A percentile compares a stretch with the other conserved stretches of the same genome.
Evolutionary conservation across 2,113 vertebrate species (phyloP).

Genomic region (Hassar affinis): DNA sequence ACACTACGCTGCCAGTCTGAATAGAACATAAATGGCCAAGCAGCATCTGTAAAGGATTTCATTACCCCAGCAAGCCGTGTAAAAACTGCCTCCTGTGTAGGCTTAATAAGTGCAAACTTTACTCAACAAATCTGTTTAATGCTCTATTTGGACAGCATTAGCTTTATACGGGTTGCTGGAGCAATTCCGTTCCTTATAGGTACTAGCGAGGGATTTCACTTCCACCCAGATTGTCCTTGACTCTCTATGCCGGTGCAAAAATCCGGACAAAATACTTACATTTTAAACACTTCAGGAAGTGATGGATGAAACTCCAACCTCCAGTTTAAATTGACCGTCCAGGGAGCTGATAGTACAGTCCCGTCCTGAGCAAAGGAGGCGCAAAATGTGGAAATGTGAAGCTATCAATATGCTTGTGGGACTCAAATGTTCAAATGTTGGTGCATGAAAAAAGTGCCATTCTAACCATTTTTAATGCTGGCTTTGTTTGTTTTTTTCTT

Average conservation of each 20-base stretch:
- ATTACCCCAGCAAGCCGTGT: background rate
- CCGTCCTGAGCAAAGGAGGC: background rate
- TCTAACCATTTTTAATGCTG: background rate
- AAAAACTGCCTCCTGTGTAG: constrained; percentile 3
- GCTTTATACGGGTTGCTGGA: background rate
- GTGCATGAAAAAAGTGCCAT: background rate
- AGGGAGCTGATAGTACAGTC: background rate
- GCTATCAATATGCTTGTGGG: background rate
- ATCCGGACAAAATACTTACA: background rate
- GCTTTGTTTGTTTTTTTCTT: background rate
- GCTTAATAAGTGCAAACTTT: constrained; percentile 14
- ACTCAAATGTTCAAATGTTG: background rate
- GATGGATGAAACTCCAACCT: background rate
- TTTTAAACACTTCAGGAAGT: constrained; percentile 3
- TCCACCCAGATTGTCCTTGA: background rate
- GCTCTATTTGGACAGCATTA: background rate
- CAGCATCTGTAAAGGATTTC: background rate
- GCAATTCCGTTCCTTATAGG: background rate
- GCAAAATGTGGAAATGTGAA: background rate
- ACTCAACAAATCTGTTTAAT: constrained; percentile 13
- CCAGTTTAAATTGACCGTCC: background rate
- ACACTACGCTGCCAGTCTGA: background rate
- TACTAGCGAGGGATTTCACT: background rate
- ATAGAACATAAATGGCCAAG: background rate
- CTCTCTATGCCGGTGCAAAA: background rate